Evolutionary conservation across 2,888 invertebrate genomes (phyloP).

Genomic region (Melanotus villosus): DNA sequence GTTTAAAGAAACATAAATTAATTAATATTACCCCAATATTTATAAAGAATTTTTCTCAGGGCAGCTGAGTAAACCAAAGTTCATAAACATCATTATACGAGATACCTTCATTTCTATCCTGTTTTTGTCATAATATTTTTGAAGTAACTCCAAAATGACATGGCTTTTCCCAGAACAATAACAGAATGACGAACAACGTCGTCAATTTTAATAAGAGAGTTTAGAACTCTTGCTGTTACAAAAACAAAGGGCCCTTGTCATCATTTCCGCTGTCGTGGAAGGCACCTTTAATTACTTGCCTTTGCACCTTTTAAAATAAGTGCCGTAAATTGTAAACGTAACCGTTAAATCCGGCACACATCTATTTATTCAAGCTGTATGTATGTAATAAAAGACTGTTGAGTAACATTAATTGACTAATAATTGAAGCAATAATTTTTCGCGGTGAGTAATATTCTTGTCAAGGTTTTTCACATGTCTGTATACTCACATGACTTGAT

Average conservation of each 20-base stretch:
- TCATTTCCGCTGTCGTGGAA: not conserved
- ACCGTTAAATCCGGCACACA: not conserved
- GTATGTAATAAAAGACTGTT: no score
- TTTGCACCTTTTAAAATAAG: slow-evolving; percentile 17
- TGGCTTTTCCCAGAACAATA: not conserved
- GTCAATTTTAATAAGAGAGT: not conserved
- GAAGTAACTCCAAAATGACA: not conserved
- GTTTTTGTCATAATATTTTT: not conserved
- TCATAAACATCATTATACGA: no score
- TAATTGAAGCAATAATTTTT: not conserved
- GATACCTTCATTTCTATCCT: not conserved
- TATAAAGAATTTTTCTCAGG: no score
- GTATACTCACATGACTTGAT: not conserved
- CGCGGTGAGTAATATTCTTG: not conserved
- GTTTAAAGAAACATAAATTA: no score
- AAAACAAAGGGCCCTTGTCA: slow-evolving; percentile 5
- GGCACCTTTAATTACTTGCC: slow-evolving; percentile 1
- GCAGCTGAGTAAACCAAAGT: no score
- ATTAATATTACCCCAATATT: no score
- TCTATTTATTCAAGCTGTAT: no score
- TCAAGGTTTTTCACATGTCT: slow-evolving; percentile 3
- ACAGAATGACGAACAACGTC: not conserved
- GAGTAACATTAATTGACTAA: no score
- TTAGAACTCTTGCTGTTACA: not conserved
- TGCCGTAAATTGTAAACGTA: not conserved